These are phyloP conservation scores for Rhagium mordax DNA, from an alignment of 2,888 invertebrate species.

Conservation along the genomic window DNA sequence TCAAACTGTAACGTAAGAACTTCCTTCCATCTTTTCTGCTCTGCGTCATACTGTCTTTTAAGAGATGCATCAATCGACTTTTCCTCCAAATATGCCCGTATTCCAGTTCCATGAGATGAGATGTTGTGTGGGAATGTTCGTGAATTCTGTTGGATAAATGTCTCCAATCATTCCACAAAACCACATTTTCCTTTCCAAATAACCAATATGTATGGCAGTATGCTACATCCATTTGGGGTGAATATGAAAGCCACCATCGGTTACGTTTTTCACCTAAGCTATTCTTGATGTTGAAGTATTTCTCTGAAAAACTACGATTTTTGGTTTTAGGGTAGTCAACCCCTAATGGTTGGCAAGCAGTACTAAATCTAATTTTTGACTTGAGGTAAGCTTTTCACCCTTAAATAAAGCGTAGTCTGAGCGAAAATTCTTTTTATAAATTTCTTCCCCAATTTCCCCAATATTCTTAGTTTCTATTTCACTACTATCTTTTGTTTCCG, in stretches of 20 bases:
- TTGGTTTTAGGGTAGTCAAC: too few species aligned
- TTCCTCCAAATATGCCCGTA: neutral
- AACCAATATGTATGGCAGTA: neutral
- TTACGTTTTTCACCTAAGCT: neutral
- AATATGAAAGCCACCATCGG: neutral
- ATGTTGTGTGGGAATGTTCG: neutral
- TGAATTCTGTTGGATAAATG: neutral
- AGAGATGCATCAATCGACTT: neutral
- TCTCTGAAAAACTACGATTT: neutral
- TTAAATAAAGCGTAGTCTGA: neutral
- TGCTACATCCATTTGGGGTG: neutral
- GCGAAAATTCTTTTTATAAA: neutral
- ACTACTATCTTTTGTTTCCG: too few species aligned
- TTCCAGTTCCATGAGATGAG: neutral
- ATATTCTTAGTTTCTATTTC: too few species aligned
- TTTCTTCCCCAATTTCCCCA: too few species aligned
- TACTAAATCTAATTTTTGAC: neutral
- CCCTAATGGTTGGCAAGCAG: neutral
- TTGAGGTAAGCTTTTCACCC: neutral
- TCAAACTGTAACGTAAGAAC: neutral
- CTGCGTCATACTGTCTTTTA: neutral
- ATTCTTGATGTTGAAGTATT: neutral
- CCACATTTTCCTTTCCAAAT: too few species aligned
- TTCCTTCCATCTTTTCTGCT: neutral
- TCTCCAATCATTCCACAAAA: neutral